Conservation (phyloP, 2,113 vertebrate species). For the Suncus etruscus region DNA sequence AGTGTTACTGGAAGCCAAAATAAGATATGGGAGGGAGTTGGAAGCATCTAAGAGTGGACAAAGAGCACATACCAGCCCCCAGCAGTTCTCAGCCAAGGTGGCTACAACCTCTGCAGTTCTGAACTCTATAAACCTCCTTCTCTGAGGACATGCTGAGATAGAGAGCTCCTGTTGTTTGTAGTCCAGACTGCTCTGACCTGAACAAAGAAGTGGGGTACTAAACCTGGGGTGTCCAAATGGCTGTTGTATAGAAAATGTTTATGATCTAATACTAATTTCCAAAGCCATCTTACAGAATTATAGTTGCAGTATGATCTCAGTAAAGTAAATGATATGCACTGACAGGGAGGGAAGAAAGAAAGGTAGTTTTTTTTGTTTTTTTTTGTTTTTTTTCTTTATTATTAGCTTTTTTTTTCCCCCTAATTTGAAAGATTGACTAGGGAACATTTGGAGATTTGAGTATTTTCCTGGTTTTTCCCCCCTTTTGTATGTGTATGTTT, state of each 20-base stretch:
- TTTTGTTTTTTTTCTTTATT: background rate
- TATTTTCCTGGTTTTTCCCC: too few species aligned
- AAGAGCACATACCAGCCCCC: background rate
- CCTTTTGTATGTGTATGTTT: too few species aligned
- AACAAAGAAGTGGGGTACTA: background rate
- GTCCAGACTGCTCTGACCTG: background rate
- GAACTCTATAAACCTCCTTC: background rate
- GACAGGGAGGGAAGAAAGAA: too few species aligned
- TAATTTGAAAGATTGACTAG: too few species aligned
- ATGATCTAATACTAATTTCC: background rate
- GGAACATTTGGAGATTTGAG: too few species aligned
- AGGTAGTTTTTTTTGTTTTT: too few species aligned
- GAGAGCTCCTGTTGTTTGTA: background rate
- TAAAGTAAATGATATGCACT: background rate
- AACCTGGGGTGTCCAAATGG: background rate
- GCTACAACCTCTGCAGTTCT: background rate
- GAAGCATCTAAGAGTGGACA: background rate
- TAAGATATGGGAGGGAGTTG: background rate
- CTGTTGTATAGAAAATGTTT: fast-evolving
- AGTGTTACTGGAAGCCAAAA: background rate
- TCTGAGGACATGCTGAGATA: background rate
- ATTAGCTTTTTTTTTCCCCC: too few species aligned
- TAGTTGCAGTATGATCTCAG: too few species aligned
- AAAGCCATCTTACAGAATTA: background rate
- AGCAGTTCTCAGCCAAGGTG: background rate